Percentiles rank a stretch among this genome's conserved stretches.
phyloP scores from a whole-genome alignment of 2,888 invertebrate genomes.

The Polia nebulosa region DNA sequence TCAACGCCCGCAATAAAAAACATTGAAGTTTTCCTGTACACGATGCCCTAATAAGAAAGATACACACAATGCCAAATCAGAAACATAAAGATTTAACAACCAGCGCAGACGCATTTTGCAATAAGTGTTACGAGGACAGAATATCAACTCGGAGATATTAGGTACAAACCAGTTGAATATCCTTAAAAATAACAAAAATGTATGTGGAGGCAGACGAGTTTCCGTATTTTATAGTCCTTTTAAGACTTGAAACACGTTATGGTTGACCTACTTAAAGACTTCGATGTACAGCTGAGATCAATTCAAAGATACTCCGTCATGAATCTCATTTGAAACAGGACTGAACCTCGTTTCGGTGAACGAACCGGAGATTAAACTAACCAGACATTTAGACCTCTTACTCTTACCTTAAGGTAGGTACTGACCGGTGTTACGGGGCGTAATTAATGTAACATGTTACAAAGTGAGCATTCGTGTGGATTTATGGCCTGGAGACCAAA shows the following conservation, averaged over 20 bases:
- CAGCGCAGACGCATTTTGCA: slow-evolving; percentile 39
- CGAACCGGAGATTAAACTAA: no score
- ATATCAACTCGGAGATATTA: slow-evolving; percentile 10
- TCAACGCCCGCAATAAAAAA: neutral
- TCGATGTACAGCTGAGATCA: neutral
- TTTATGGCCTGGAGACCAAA: no score
- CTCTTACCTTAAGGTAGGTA: no score
- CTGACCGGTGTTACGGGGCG: no score
- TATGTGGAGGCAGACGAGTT: slow-evolving; percentile 26
- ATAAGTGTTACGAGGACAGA: slow-evolving; percentile 62
- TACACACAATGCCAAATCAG: slow-evolving; percentile 30
- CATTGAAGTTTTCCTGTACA: slow-evolving; percentile 1
- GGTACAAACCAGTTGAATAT: slow-evolving; percentile 49
- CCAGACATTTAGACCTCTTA: no score
- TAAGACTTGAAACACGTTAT: slow-evolving; percentile 17
- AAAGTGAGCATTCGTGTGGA: no score
- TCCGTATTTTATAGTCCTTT: slow-evolving; percentile 5
- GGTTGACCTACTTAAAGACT: neutral
- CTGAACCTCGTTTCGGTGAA: no score
- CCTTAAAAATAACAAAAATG: slow-evolving; percentile 43
- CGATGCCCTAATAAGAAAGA: slow-evolving; percentile 14
- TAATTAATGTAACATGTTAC: no score
- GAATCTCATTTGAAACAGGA: neutral
- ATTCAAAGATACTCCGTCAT: neutral
- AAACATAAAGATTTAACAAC: slow-evolving; percentile 20